These are phyloP conservation scores for Euphydryas editha DNA, from an alignment of 2,888 invertebrate species.

Conservation along the genomic window DNA sequence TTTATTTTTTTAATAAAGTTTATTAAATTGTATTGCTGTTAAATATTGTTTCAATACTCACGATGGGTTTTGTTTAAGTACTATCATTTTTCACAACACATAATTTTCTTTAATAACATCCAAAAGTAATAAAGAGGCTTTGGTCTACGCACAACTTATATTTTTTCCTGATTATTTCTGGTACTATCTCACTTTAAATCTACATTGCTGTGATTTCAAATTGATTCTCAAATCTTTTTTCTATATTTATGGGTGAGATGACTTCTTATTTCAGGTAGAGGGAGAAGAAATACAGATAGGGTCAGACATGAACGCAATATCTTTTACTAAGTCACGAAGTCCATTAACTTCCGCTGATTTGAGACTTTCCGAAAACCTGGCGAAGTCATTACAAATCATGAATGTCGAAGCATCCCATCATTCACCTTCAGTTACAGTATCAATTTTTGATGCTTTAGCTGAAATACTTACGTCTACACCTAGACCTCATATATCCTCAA, in stretches of 20 bases:
- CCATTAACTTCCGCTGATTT: slow-evolving; percentile 78
- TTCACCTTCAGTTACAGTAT: slow-evolving; percentile 83
- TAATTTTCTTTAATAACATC: slow-evolving; percentile 48
- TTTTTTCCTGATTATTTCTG: slow-evolving; percentile 47
- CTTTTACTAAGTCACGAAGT: slow-evolving; percentile 78
- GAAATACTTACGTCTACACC: slow-evolving; percentile 83
- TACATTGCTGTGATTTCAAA: slow-evolving; percentile 23
- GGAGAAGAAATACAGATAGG: slow-evolving; percentile 82
- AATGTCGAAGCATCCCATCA: slow-evolving; percentile 83
- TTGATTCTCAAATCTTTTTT: slow-evolving; percentile 43
- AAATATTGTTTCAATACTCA: slow-evolving; percentile 44
- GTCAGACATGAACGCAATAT: slow-evolving; percentile 78
- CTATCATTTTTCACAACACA: slow-evolving; percentile 33
- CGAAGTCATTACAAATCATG: slow-evolving; percentile 76
- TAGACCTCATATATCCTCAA: slow-evolving; percentile 68
- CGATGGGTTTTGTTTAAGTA: slow-evolving; percentile 15
- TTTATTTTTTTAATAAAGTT: slow-evolving; percentile 21
- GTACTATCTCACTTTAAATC: slow-evolving; percentile 40
- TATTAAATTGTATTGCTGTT: slow-evolving; percentile 46
- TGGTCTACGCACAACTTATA: slow-evolving; percentile 71
- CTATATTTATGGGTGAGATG: slow-evolving; percentile 81
- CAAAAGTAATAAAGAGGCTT: slow-evolving; percentile 80
- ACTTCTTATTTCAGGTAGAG: slow-evolving; percentile 83
- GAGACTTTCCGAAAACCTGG: slow-evolving; percentile 77
- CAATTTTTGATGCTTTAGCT: slow-evolving; percentile 84